Conservation (phyloP, 2,797 vertebrate species). For the Pyrocephalus nanus region DNA sequence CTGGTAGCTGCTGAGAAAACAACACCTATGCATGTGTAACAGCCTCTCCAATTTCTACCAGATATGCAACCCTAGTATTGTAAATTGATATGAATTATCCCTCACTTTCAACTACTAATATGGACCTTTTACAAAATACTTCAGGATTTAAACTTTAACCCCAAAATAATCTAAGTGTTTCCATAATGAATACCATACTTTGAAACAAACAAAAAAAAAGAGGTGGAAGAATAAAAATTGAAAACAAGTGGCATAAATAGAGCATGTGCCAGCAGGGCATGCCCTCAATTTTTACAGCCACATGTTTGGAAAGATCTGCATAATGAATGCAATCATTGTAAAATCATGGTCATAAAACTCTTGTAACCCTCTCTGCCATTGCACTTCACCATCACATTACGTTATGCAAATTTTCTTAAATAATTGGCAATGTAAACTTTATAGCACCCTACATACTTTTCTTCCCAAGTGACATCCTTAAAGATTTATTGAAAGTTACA, state of each 20-base stretch:
- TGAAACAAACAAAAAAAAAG: background rate
- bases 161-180: background rate
- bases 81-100: background rate
- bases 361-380: background rate
- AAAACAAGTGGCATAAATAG: conserved; percentile 45
- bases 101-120: background rate
- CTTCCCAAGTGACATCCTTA: background rate
- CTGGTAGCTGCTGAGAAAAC: background rate
- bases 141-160: background rate
- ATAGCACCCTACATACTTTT: background rate
- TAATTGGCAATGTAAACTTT: background rate
- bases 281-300: conserved; percentile 45
- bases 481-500: background rate
- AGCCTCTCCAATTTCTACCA: background rate
- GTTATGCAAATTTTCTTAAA: conserved; percentile 15
- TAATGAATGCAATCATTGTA: conserved; percentile 1
- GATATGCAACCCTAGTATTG: background rate
- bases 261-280: background rate
- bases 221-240: background rate
- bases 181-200: background rate
- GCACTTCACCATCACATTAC: background rate
- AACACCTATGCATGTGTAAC: background rate
- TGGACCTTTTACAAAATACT: background rate
- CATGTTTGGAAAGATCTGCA: background rate
- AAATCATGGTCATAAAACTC: background rate